Evolutionary conservation across 2,113 vertebrate species (phyloP), one percentile per base, ranked within the genome.

Genomic region (Cettia cetti): DNA sequence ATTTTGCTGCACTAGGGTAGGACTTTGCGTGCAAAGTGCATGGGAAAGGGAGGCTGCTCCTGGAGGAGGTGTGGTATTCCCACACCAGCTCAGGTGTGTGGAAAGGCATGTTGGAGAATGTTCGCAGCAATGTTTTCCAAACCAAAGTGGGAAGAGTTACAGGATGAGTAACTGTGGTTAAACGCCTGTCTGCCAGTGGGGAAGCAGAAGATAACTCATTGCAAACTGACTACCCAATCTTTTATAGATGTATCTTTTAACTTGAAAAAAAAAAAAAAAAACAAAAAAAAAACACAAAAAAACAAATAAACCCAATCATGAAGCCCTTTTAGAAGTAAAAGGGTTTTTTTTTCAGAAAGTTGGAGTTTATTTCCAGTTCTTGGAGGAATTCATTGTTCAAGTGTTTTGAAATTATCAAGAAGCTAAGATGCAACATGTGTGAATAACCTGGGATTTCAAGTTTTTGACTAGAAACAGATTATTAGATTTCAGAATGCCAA

Each of bases 31-130:
- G 11, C 35, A 56, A 28, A 24, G 7, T 16, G 31, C 13, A 7
- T 13, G 30, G n/a, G 37, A 89, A 89, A 11, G 45, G 18, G n/a
- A 69, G 11, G 31, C 28, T 66, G 49, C 50, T 52, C 21, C 49
- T 50, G 47, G 35, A 53, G n/a, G 42, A 50, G 28, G 2, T 49
- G n/a, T 27, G 37, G 13, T 53, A 19, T 61, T 76, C 15, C 53
- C 47, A 45, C 37, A 5, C 6, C 0, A 1, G 13, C 47, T 44
- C 22, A 64, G 18, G n/a, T 71, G 56, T 87, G 44, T 35, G 75
- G 40, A 70, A 75, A 85, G 11, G 61, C 11, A 7, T 0, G 0
- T 3, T 3, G 1, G 35, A 65, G 27, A 28, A 15, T 4, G 18
- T 56, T 35, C 70, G 70, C 35, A 39, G 42, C 16, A 40, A 13